Percentiles rank a stretch among this genome's conserved stretches.
Conservation (phyloP, 30 jellyfish, hydroid and myxozoan species). For the Aurelia sp. region DNA sequence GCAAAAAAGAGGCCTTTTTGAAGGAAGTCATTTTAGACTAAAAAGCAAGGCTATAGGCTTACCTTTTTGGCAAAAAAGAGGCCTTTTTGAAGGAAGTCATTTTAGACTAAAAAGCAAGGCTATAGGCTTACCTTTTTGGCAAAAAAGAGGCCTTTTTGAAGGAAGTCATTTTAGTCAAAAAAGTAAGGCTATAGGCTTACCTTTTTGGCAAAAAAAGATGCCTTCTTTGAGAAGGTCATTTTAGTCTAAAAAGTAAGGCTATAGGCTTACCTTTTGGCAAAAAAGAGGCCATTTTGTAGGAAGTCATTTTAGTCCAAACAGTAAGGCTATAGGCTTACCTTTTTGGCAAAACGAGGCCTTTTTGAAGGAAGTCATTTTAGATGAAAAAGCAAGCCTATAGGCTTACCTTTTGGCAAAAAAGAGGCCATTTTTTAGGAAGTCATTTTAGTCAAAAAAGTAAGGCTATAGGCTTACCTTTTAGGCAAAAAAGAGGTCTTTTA, state of each 20-base stretch:
- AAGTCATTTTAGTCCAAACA: too few relatives aligned
- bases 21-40: too few relatives aligned
- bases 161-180: too few relatives aligned
- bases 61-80: background rate
- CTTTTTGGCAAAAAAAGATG: background rate
- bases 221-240: background rate
- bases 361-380: background rate
- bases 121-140: background rate
- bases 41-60: too few relatives aligned
- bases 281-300: background rate
- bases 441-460: too few relatives aligned
- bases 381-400: background rate
- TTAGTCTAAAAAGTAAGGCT: background rate
- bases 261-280: background rate
- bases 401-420: background rate
- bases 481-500: too few relatives aligned
- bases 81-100: background rate
- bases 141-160: background rate
- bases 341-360: background rate
- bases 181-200: background rate
- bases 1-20: too few relatives aligned
- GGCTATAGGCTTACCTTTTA: background rate
- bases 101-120: background rate
- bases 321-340: background rate
- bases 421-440: background rate